phyloP scores from a whole-genome alignment of 1,140 invertebrate species.

The Cyclargus thomasi region DNA sequence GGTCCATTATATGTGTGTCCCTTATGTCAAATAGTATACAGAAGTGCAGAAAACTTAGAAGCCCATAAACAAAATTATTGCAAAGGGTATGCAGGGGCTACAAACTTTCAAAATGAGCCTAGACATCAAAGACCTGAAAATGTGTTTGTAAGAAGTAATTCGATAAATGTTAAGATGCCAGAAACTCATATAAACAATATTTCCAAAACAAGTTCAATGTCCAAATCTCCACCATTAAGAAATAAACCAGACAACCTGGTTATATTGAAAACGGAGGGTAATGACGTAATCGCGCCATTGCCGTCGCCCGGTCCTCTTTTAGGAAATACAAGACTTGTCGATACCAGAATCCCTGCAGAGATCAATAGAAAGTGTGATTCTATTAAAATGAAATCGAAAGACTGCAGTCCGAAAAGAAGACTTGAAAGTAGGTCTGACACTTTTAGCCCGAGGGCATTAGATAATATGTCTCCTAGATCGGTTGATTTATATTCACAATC shows the following conservation, averaged over 20 bases:
- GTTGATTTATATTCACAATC: slow-evolving; percentile 64
- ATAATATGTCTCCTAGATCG: slow-evolving; percentile 55
- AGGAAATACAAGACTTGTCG: slow-evolving; percentile 86
- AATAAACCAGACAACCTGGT: slow-evolving; percentile 75
- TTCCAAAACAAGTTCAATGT: slow-evolving; percentile 54
- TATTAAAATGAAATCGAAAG: slow-evolving; percentile 51
- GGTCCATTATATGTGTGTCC: slow-evolving; percentile 78
- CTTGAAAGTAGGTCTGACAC: slow-evolving; percentile 60
- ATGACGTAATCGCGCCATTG: slow-evolving; percentile 76
- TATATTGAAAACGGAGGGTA: slow-evolving; percentile 74
- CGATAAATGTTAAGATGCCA: slow-evolving; percentile 74
- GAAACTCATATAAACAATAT: slow-evolving; percentile 54
- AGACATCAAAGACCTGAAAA: slow-evolving; percentile 56
- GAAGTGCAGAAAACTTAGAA: slow-evolving; percentile 81
- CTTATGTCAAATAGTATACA: slow-evolving; percentile 80
- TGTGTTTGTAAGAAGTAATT: slow-evolving; percentile 71
- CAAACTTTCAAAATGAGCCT: slow-evolving; percentile 46
- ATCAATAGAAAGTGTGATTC: slow-evolving; percentile 50
- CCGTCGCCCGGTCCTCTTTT: slow-evolving; percentile 87
- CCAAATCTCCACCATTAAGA: slow-evolving; percentile 57
- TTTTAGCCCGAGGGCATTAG: slow-evolving; percentile 63
- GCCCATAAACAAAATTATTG: slow-evolving; percentile 83
- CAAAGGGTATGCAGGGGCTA: slow-evolving; percentile 64
- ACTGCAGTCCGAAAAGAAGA: slow-evolving; percentile 61
- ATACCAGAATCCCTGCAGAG: slow-evolving; percentile 63